Evolutionary conservation across 1,140 invertebrate genomes (phyloP).

Genomic region (Leguminivora glycinivorella): DNA sequence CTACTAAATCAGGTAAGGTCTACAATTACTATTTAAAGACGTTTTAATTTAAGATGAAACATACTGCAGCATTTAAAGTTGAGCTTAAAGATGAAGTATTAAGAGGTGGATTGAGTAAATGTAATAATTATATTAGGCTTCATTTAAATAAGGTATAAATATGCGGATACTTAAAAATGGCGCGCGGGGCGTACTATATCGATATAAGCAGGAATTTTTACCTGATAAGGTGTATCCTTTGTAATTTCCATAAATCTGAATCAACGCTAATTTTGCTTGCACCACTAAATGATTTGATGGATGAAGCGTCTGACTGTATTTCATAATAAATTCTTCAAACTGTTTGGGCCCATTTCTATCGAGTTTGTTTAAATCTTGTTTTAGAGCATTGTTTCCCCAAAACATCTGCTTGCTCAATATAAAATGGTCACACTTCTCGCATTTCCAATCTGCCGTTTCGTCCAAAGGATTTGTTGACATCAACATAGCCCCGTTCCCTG

Average conservation of each 20-base stretch:
- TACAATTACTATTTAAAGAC: no score
- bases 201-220: slow-evolving; percentile 45
- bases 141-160: no score
- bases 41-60: no score
- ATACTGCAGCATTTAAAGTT: no score
- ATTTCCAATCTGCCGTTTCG: slow-evolving; percentile 81
- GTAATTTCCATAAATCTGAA: slow-evolving; percentile 83
- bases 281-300: slow-evolving; percentile 82
- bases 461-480: slow-evolving; percentile 81
- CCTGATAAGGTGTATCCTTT: slow-evolving; percentile 79
- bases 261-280: slow-evolving; percentile 83
- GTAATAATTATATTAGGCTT: no score
- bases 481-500: slow-evolving; percentile 68
- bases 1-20: no score
- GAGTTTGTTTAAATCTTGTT: slow-evolving; percentile 80
- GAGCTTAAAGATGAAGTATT: no score
- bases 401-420: slow-evolving; percentile 80
- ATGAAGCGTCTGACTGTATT: slow-evolving; percentile 81
- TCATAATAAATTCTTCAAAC: slow-evolving; percentile 82
- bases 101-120: no score
- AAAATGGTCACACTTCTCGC: slow-evolving; percentile 80
- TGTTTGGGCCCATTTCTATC: slow-evolving; percentile 77
- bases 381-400: slow-evolving; percentile 80
- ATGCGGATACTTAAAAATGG: no score
- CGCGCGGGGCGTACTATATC: no score